phyloP scores from a whole-genome alignment of 2,888 invertebrate species.

The Oxycera nigricornis region DNA sequence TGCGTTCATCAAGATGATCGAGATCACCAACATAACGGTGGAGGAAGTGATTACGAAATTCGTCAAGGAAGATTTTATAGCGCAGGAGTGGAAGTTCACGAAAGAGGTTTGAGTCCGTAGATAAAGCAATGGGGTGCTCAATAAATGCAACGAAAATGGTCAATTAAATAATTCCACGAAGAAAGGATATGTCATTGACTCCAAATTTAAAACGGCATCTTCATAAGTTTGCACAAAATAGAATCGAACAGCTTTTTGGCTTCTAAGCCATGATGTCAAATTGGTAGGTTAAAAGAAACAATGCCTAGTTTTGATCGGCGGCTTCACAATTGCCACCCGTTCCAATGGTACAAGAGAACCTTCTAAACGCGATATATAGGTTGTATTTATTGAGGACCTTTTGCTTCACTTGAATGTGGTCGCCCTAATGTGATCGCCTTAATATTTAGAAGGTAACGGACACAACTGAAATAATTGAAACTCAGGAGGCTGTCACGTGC shows the following conservation, averaged over 20 bases:
- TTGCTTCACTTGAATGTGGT: neutral
- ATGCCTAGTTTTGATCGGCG: too few relatives aligned
- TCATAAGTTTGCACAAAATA: neutral
- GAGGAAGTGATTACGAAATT: constrained; percentile 86
- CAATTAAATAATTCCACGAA: too few relatives aligned
- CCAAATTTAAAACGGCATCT: too few relatives aligned
- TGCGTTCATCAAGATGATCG: constrained; percentile 86
- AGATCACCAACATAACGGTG: constrained; percentile 78
- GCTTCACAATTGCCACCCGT: too few relatives aligned
- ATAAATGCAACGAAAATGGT: too few relatives aligned
- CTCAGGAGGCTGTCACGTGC: constrained; percentile 60
- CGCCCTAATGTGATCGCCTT: constrained; percentile 41
- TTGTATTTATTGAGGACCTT: neutral
- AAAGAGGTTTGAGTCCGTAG: constrained; percentile 62
- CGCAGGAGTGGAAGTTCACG: constrained; percentile 77
- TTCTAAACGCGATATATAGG: too few relatives aligned
- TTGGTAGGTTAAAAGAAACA: too few relatives aligned
- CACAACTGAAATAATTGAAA: constrained; percentile 59
- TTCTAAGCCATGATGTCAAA: too few relatives aligned
- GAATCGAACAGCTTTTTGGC: too few relatives aligned
- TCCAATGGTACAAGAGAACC: too few relatives aligned
- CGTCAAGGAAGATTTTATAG: constrained; percentile 82
- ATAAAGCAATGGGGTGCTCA: too few relatives aligned
- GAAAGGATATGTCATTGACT: too few relatives aligned
- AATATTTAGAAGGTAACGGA: constrained; percentile 59